Percentiles rank a stretch among this genome's conserved stretches.
Evolutionary conservation across 2,113 vertebrate species (phyloP).

Genomic region (Canis aureus): DNA sequence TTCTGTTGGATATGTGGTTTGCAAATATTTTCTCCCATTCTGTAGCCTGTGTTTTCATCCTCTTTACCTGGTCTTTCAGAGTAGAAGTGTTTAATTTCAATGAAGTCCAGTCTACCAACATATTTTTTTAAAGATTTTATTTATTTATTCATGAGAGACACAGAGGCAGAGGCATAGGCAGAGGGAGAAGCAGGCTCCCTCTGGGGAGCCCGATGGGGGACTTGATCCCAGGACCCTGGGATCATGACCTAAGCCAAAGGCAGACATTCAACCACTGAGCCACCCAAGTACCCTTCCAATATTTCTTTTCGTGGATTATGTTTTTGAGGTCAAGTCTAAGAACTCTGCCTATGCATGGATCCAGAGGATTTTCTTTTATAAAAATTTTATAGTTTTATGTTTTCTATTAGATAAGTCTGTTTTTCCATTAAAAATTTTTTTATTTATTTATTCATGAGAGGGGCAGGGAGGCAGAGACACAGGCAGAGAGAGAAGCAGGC

Average conservation of each 20-base stretch:
- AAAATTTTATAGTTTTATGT: not conserved
- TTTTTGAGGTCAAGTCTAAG: slow-evolving; percentile 25
- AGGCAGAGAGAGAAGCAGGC: no score
- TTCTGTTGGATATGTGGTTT: not conserved
- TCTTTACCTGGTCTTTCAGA: not conserved
- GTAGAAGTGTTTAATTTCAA: not conserved
- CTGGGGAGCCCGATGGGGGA: no score
- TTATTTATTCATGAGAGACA: no score
- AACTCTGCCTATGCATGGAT: not conserved
- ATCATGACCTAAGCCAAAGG: no score
- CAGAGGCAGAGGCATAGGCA: no score
- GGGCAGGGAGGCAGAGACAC: no score
- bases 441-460: no score
- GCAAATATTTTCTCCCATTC: not conserved
- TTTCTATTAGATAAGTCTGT: not conserved
- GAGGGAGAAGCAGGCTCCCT: no score
- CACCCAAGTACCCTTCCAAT: not conserved
- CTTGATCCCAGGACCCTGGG: no score
- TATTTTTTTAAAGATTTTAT: no score
- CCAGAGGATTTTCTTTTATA: not conserved
- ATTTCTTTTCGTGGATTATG: slow-evolving; percentile 9
- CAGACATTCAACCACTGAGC: no score
- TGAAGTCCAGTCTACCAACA: not conserved
- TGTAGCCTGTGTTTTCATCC: not conserved
- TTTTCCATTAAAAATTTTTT: not conserved